Base-by-base conservation (phyloP, 2,888 invertebrate genomes). In the Pseudanteris insignis region DNA sequence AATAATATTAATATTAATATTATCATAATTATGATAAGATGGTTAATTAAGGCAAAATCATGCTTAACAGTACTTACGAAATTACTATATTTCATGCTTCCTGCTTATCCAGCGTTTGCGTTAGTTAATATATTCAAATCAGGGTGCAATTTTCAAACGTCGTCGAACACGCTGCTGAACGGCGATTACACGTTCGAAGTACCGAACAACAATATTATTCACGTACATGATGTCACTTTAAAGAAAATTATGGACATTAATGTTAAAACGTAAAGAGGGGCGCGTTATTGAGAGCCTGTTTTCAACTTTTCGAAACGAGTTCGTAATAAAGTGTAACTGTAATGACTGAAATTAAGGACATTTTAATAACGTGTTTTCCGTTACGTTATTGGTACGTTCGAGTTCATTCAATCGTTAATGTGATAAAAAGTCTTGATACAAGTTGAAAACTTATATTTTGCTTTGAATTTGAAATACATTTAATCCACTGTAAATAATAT, bases 121-220 rank as follows among this genome's bases (percentile, higher is more conserved):
- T n/a, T n/a, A n/a, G n/a, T n/a, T n/a, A n/a, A n/a, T n/a, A n/a
- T n/a, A n/a, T n/a, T n/a, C n/a, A n/a, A n/a, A n/a, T n/a, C n/a
- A n/a, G n/a, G n/a, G n/a, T n/a, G n/a, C 21, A 21, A 21, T 34
- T 51, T 34, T 34, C 11, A 26, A 33, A 15, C n/a, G 41, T 43
- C 36, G 36, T 44, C 44, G 37, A 29, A 29, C 21, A 21, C 21
- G 7, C 4, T 21, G 4, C 21, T 5, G 47, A 2, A 29, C 28
- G 11, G 47, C 40, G 47, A 55, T 55, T 55, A 55, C 34, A 40
- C 14, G 34, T 32, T 25, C 18, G 18, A 54, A 54, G 46, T 11
- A 21, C 54, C 33, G 30, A n/a, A n/a, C n/a, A n/a, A n/a, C n/a
- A n/a, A n/a, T n/a, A n/a, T n/a, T n/a, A n/a, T n/a, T n/a, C n/a